phyloP scores from a whole-genome alignment of 2,797 vertebrate genomes.

The Acanthurus leucopareius region DNA sequence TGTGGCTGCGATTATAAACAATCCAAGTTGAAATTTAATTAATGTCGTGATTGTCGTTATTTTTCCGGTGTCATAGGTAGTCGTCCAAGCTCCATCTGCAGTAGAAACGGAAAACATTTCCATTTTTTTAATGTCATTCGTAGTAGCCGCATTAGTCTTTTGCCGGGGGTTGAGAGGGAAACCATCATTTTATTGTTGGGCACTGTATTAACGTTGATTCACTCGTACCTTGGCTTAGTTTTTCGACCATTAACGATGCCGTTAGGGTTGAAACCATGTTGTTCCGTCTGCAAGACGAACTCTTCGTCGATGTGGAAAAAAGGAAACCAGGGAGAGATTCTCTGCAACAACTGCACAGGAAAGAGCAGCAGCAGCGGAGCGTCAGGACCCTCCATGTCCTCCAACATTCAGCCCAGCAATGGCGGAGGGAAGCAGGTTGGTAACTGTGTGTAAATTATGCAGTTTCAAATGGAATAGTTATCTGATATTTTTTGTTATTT shows the following conservation, averaged over 20 bases:
- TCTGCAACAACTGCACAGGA: slow-evolving; percentile 95
- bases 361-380: slow-evolving; percentile 78
- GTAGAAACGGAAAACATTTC: not conserved
- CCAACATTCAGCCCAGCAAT: slow-evolving; percentile 87
- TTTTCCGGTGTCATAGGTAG: fast-evolving
- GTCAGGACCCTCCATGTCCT: slow-evolving; percentile 84
- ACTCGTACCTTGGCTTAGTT: slow-evolving; percentile 21
- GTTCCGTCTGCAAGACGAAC: slow-evolving; percentile 93
- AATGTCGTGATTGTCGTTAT: too few species aligned
- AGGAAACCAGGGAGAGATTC: slow-evolving; percentile 93
- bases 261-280: slow-evolving; percentile 95
- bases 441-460: not conserved
- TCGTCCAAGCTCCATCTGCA: not conserved
- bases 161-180: slow-evolving; percentile 1
- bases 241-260: slow-evolving; percentile 85
- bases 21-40: not conserved
- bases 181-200: slow-evolving; percentile 42
- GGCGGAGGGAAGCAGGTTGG: slow-evolving; percentile 90
- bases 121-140: not conserved
- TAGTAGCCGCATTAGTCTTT: not conserved
- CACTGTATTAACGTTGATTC: not conserved
- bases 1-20: slow-evolving; percentile 35
- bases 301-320: slow-evolving; percentile 99
- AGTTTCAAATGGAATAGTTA: not conserved
- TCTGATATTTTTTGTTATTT: too few species aligned